phyloP scores from a whole-genome alignment of 2,888 invertebrate genomes.

The Archaeoteleia sp. region DNA sequence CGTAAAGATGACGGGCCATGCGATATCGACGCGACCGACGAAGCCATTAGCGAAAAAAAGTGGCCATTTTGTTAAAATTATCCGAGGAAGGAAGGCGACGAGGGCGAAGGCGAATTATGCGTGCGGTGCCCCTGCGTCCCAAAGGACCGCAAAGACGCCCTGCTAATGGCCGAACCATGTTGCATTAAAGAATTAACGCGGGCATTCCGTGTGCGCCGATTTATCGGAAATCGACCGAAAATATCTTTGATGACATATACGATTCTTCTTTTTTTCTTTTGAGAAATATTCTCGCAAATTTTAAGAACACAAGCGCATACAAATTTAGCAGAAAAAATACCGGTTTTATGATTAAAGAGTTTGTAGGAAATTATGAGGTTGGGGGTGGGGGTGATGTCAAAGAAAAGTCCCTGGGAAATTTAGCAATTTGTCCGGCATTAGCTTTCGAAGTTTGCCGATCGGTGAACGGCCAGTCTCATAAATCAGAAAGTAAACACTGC shows the following conservation, averaged over 20 bases:
- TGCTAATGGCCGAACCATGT: slow-evolving; percentile 70
- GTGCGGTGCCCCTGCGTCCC: slow-evolving; percentile 56
- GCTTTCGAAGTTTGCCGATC: slow-evolving; percentile 54
- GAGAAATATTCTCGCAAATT: background rate
- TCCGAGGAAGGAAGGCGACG: slow-evolving; percentile 56
- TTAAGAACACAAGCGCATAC: too few species aligned
- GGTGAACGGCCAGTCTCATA: slow-evolving; percentile 64
- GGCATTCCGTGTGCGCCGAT: slow-evolving; percentile 42
- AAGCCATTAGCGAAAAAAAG: slow-evolving; percentile 49
- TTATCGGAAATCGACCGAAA: slow-evolving; percentile 39
- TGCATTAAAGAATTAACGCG: slow-evolving; percentile 69
- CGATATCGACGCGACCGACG: slow-evolving; percentile 23
- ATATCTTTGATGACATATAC: slow-evolving; percentile 25
- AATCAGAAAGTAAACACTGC: slow-evolving; percentile 68
- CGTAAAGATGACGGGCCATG: slow-evolving; percentile 21
- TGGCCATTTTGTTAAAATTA: slow-evolving; percentile 65
- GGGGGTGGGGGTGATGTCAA: slow-evolving; percentile 32
- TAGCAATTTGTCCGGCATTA: slow-evolving; percentile 54
- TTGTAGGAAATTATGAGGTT: too few species aligned
- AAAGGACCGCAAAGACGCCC: slow-evolving; percentile 67
- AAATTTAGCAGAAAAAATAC: too few species aligned
- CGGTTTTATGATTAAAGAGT: too few species aligned
- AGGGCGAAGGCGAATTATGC: slow-evolving; percentile 47
- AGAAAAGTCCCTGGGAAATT: slow-evolving; percentile 50
- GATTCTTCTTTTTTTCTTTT: slow-evolving; percentile 6